phyloP scores from a whole-genome alignment of 2,113 vertebrate species.

The Ophthalmolycus amberensis region DNA sequence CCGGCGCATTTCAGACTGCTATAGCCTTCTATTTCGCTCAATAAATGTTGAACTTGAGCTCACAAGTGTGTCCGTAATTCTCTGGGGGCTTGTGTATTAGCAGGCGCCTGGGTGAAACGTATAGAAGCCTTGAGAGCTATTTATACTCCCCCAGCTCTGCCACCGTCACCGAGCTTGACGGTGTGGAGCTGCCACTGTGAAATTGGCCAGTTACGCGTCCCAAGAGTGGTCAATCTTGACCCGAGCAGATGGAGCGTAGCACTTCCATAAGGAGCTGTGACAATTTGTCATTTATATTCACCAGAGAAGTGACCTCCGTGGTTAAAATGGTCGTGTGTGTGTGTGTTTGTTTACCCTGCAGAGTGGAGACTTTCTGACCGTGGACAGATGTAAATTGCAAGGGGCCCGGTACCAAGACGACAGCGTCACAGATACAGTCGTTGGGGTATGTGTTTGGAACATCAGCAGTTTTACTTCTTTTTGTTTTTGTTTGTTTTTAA shows the following conservation, averaged over 20 bases:
- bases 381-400: slow-evolving; percentile 79
- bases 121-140: slow-evolving; percentile 19
- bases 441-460: slow-evolving; percentile 72
- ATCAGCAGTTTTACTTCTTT: background rate
- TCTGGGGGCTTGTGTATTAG: background rate
- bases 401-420: slow-evolving; percentile 77
- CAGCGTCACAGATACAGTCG: slow-evolving; percentile 65
- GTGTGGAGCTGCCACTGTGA: background rate
- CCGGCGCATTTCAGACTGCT: slow-evolving; percentile 36
- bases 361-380: slow-evolving; percentile 78
- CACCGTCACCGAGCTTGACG: too few relatives aligned
- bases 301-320: background rate
- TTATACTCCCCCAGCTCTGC: slow-evolving; percentile 4
- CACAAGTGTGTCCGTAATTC: background rate
- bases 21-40: slow-evolving; percentile 49
- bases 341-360: slow-evolving; percentile 41
- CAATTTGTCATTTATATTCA: slow-evolving; percentile 19
- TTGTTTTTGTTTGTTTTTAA: background rate
- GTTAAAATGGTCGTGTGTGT: background rate
- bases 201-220: background rate
- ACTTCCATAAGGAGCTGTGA: background rate
- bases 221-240: background rate
- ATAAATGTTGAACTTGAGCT: slow-evolving; percentile 44
- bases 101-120: background rate
- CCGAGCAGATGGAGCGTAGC: background rate